Percentiles rank a stretch among this genome's conserved stretches.
These are phyloP conservation scores for Hippopotamus amphibius DNA, from an alignment of 2,113 vertebrate genomes.

Conservation along the genomic window DNA sequence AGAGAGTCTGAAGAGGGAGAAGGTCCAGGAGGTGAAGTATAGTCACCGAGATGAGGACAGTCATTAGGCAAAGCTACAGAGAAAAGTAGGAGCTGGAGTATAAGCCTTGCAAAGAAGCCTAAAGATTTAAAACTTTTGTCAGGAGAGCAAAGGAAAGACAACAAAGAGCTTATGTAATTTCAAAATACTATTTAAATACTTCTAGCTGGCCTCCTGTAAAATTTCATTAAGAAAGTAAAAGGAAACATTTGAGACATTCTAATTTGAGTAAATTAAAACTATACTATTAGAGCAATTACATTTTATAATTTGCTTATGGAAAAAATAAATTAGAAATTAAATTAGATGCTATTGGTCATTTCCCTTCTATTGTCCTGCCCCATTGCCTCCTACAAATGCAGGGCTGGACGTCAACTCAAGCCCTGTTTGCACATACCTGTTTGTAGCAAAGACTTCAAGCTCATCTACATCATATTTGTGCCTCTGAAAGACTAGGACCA, in stretches of 20 bases:
- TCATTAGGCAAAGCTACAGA: neutral
- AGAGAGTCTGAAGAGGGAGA: neutral
- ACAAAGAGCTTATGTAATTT: neutral
- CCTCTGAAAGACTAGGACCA: neutral
- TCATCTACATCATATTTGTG: neutral
- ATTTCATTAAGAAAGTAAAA: neutral
- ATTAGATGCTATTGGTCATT: slow-evolving; percentile 31
- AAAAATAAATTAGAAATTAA: slow-evolving; percentile 56
- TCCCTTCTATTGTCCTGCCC: slow-evolving; percentile 5
- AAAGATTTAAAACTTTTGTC: neutral
- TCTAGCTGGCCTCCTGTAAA: slow-evolving; percentile 10
- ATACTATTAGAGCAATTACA: slow-evolving; percentile 16
- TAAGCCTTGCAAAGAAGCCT: neutral
- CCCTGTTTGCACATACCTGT: neutral
- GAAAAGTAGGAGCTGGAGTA: neutral
- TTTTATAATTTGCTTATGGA: slow-evolving; percentile 41
- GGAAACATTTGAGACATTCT: neutral
- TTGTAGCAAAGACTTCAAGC: neutral
- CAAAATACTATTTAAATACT: neutral
- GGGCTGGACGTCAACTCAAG: neutral
- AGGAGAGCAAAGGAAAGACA: neutral
- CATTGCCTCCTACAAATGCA: neutral
- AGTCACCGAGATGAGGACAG: neutral
- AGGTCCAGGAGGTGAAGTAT: fast-evolving
- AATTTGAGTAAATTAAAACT: slow-evolving; percentile 49